phyloP scores from a whole-genome alignment of 92 coral and sea anemone genomes.

The Pocillopora grandis region DNA sequence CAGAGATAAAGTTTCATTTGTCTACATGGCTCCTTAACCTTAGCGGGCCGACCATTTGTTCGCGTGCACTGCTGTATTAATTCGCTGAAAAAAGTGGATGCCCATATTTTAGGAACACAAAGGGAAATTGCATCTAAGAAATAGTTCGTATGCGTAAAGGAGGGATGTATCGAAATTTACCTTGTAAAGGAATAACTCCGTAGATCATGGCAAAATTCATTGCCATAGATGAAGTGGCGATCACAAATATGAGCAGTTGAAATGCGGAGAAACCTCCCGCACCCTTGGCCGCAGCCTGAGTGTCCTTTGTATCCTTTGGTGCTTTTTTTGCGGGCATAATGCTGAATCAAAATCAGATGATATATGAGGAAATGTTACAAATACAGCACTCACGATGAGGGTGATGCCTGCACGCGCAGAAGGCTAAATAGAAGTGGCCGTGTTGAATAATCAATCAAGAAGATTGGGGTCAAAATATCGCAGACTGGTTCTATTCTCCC shows the following conservation, averaged over 20 bases:
- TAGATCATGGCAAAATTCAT: slow-evolving; percentile 78
- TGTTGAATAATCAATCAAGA: neutral
- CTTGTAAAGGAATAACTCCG: slow-evolving; percentile 79
- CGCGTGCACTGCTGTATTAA: too few relatives aligned
- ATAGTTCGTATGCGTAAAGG: neutral
- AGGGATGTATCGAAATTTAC: slow-evolving; percentile 25
- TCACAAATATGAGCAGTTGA: slow-evolving; percentile 77
- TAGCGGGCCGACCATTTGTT: neutral
- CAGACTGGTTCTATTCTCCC: slow-evolving; percentile 7
- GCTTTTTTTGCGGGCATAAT: slow-evolving; percentile 62
- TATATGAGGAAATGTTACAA: neutral
- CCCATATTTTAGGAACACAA: neutral
- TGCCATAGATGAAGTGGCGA: slow-evolving; percentile 85
- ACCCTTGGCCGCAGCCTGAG: slow-evolving; percentile 2
- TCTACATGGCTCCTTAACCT: slow-evolving; percentile 1
- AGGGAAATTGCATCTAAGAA: neutral
- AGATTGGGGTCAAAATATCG: neutral
- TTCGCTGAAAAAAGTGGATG: too few relatives aligned
- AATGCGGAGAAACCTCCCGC: slow-evolving; percentile 71
- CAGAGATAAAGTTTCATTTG: neutral
- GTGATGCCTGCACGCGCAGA: neutral
- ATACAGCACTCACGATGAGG: neutral
- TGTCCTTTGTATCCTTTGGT: slow-evolving; percentile 17
- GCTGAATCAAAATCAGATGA: neutral
- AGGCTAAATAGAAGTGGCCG: neutral